Evolutionary conservation across 1,140 invertebrate species (phyloP).

Genomic region (Heterodera schachtii): DNA sequence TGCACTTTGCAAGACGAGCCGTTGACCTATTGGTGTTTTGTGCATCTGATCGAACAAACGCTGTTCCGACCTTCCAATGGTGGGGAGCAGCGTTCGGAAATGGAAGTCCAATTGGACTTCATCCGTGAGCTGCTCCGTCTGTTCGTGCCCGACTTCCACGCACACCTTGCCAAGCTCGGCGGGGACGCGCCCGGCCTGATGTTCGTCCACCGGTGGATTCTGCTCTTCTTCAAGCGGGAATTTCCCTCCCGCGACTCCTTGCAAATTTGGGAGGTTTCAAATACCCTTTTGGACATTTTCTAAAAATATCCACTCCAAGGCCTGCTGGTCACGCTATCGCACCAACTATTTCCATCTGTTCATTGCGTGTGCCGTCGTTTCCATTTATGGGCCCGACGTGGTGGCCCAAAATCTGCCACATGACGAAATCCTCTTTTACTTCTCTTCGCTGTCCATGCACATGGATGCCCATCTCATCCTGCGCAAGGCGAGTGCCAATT

Average conservation of each 20-base stretch:
- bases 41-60: constrained; percentile 83
- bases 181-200: constrained; percentile 82
- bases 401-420: constrained; percentile 83
- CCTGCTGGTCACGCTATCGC: constrained; percentile 89
- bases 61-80: constrained; percentile 89
- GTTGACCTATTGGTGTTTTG: constrained; percentile 90
- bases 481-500: constrained; percentile 72
- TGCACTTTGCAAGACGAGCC: constrained; percentile 84
- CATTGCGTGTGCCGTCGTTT: constrained; percentile 84
- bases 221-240: constrained; percentile 82
- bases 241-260: constrained; percentile 80
- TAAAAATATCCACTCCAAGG: constrained; percentile 80
- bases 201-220: constrained; percentile 89
- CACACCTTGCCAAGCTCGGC: constrained; percentile 73
- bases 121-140: constrained; percentile 82
- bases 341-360: constrained; percentile 91
- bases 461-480: constrained; percentile 89
- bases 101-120: constrained; percentile 87
- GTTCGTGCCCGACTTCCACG: constrained; percentile 79
- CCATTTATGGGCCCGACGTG: constrained; percentile 84
- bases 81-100: constrained; percentile 76
- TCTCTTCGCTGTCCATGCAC: constrained; percentile 90
- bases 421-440: constrained; percentile 89
- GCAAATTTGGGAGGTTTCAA: constrained; percentile 79
- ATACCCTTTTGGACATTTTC: constrained; percentile 65